phyloP scores from a whole-genome alignment of 2,797 vertebrate genomes.

The Acanthis flammea region DNA sequence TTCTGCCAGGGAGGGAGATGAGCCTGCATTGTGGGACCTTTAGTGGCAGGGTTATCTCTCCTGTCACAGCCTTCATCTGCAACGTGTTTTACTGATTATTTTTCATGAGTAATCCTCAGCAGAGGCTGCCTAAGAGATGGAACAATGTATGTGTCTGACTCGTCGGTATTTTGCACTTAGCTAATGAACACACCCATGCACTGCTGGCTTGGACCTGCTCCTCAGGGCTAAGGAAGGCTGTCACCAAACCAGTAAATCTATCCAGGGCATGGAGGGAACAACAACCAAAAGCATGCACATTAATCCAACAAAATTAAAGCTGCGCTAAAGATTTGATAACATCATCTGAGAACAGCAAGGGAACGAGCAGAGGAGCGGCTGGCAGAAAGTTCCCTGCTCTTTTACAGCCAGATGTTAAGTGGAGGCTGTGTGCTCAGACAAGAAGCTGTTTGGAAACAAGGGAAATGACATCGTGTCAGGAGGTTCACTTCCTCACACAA shows the following conservation, averaged over 20 bases:
- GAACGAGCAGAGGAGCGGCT: not conserved
- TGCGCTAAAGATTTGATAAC: not conserved
- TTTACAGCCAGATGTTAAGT: not conserved
- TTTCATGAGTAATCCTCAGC: constrained; percentile 23
- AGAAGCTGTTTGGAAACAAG: constrained; percentile 21
- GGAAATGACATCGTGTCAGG: constrained; percentile 54
- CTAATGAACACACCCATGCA: not conserved
- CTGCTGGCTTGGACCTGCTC: not conserved
- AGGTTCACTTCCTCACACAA: constrained; percentile 63
- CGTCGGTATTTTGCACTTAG: not conserved
- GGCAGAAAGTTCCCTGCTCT: not conserved
- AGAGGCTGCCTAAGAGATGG: not conserved
- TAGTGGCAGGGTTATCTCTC: constrained; percentile 6
- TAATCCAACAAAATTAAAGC: not conserved
- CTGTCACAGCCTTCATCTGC: constrained; percentile 22
- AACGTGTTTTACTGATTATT: constrained; percentile 10
- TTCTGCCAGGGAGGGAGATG: not conserved
- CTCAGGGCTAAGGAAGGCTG: not conserved
- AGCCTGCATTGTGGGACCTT: not conserved
- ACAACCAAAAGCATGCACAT: not conserved
- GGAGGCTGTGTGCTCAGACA: not conserved
- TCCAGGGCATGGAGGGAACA: not conserved
- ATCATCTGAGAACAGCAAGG: not conserved
- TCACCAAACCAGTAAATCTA: not conserved
- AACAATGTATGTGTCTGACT: not conserved